A percentile compares a stretch with the other conserved stretches of the same genome.
Evolutionary conservation across 2,888 invertebrate species (phyloP).

Genomic region (Eupithecia dodoneata): DNA sequence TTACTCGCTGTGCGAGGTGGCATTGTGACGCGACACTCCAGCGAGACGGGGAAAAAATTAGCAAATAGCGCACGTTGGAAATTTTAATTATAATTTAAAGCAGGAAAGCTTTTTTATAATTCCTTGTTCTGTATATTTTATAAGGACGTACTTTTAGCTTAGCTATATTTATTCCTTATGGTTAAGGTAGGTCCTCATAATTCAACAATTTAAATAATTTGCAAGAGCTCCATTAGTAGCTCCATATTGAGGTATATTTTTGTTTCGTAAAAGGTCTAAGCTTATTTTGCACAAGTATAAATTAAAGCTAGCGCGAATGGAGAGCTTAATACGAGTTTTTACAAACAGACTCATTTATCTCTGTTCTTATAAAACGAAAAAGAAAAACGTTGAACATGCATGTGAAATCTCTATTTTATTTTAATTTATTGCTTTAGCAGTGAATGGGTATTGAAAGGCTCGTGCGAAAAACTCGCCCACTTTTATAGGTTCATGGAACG

Average conservation of each 20-base stretch:
- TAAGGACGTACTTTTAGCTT: not conserved
- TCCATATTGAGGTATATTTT: not conserved
- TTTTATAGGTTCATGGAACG: slow-evolving; percentile 51
- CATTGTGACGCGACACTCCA: slow-evolving; percentile 24
- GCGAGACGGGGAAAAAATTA: slow-evolving; percentile 29
- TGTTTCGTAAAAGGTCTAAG: not conserved
- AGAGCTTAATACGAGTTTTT: not conserved
- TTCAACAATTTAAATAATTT: not conserved
- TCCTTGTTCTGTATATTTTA: not conserved
- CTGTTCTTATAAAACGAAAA: slow-evolving; percentile 10
- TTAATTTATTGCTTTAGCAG: slow-evolving; percentile 37
- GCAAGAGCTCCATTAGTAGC: not conserved
- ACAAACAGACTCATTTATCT: slow-evolving; percentile 3
- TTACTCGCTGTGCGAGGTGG: slow-evolving; percentile 32
- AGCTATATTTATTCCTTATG: not conserved
- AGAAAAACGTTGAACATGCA: slow-evolving; percentile 14
- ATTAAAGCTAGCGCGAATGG: not conserved
- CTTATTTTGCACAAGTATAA: not conserved
- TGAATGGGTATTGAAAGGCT: slow-evolving; percentile 47
- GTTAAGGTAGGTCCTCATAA: not conserved
- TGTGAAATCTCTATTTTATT: slow-evolving; percentile 21
- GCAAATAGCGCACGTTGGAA: slow-evolving; percentile 18
- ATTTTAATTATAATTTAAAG: slow-evolving; percentile 26
- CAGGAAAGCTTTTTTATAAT: not conserved
- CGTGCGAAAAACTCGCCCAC: slow-evolving; percentile 39